Evolutionary conservation across 2,797 vertebrate genomes (phyloP).

Genomic region (Melanotaenia nigrans): DNA sequence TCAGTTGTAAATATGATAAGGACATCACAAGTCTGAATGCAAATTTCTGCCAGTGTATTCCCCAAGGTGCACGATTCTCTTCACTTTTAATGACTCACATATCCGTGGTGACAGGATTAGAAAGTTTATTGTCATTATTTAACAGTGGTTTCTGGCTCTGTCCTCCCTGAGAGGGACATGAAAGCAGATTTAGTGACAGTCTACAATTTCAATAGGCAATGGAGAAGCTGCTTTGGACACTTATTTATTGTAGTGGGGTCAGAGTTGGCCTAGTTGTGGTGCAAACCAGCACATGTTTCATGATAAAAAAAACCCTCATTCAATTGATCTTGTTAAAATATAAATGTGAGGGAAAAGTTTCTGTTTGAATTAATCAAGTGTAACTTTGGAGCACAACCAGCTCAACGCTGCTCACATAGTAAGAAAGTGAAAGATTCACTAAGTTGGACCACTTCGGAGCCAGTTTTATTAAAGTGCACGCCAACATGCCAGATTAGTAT

Average conservation of each 20-base stretch:
- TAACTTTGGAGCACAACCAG: background rate
- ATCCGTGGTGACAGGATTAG: constrained; percentile 49
- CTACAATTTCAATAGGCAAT: constrained; percentile 78
- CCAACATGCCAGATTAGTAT: background rate
- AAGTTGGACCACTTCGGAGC: constrained; percentile 29
- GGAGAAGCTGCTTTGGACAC: constrained; percentile 62
- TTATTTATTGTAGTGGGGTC: constrained; percentile 60
- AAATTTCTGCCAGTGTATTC: constrained; percentile 35
- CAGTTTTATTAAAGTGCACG: background rate
- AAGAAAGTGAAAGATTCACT: constrained; percentile 49
- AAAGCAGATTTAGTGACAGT: constrained; percentile 71
- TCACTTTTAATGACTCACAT: constrained; percentile 32
- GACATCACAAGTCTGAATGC: constrained; percentile 30
- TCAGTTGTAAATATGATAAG: constrained; percentile 31
- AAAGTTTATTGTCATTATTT: constrained; percentile 73
- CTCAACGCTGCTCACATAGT: background rate
- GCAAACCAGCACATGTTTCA: constrained; percentile 22
- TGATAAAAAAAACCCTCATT: constrained; percentile 28
- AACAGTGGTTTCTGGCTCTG: constrained; percentile 62
- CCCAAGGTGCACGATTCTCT: constrained; percentile 28
- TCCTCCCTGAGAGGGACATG: constrained; percentile 41
- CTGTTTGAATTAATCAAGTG: background rate
- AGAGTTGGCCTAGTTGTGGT: constrained; percentile 26
- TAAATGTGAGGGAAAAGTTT: background rate
- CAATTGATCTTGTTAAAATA: constrained; percentile 10